phyloP scores from a whole-genome alignment of 1,140 invertebrate genomes.

The Drosophila burlai region DNA sequence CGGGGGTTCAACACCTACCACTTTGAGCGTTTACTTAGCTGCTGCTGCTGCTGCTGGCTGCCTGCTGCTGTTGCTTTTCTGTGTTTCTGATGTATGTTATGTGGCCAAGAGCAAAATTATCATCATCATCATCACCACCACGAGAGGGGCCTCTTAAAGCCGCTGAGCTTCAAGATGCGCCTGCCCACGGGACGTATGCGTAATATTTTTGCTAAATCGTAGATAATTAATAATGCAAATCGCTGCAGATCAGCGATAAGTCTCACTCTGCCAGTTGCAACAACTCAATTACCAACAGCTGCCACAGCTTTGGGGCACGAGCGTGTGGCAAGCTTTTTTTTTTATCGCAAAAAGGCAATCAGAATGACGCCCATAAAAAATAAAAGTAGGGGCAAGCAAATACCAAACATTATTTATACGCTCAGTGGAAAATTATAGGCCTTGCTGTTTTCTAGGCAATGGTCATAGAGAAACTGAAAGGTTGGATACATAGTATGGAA shows the following conservation, averaged over 20 bases:
- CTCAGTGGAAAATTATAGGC: slow-evolving; percentile 26
- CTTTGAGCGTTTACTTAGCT: slow-evolving; percentile 47
- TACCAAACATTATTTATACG: slow-evolving; percentile 35
- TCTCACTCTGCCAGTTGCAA: slow-evolving; percentile 37
- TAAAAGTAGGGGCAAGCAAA: neutral
- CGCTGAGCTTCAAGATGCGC: slow-evolving; percentile 27
- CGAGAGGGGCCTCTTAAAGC: neutral
- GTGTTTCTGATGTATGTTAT: slow-evolving; percentile 33
- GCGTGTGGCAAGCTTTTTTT: slow-evolving; percentile 59
- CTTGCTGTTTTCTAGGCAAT: neutral
- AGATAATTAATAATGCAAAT: slow-evolving; percentile 75
- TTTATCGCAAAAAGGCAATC: slow-evolving; percentile 61
- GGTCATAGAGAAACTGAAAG: neutral
- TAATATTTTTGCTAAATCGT: slow-evolving; percentile 57
- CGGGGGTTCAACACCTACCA: slow-evolving; percentile 70
- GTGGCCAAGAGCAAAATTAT: slow-evolving; percentile 30
- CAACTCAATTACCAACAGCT: slow-evolving; percentile 71
- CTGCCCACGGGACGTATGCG: slow-evolving; percentile 49
- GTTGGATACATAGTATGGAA: neutral
- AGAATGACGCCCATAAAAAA: slow-evolving; percentile 24
- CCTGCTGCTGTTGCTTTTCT: slow-evolving; percentile 16
- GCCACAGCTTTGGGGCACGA: slow-evolving; percentile 45
- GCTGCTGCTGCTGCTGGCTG: slow-evolving; percentile 25
- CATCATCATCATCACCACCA: slow-evolving; percentile 11
- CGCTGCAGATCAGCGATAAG: slow-evolving; percentile 44